Evolutionary conservation across 2,888 invertebrate genomes (phyloP).

Genomic region (Drosophila siamana): DNA sequence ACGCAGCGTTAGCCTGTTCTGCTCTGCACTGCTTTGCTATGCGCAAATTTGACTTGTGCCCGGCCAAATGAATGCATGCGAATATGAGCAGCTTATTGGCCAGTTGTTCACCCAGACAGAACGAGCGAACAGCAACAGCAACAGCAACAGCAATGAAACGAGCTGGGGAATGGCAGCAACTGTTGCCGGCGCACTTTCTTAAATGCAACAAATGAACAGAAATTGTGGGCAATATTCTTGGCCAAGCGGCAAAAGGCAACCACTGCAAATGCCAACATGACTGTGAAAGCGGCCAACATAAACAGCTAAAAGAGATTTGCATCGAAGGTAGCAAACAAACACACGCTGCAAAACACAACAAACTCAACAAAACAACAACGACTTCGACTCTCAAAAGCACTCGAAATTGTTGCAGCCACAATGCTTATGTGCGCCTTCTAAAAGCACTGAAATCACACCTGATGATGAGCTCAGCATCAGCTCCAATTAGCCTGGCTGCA

Average conservation of each 20-base stretch:
- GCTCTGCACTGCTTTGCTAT: not conserved
- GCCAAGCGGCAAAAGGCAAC: constrained; percentile 25
- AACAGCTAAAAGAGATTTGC: constrained; percentile 30
- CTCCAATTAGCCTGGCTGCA: not conserved
- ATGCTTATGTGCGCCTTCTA: not conserved
- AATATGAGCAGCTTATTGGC: constrained; percentile 28
- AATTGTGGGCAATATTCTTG: constrained; percentile 35
- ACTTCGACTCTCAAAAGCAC: not conserved
- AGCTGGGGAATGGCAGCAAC: constrained; percentile 9
- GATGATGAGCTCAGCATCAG: not conserved
- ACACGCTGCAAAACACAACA: too few species aligned
- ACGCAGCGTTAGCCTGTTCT: constrained; percentile 16
- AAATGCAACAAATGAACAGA: constrained; percentile 42
- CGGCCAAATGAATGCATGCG: constrained; percentile 23
- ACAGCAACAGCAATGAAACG: not conserved
- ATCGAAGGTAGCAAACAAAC: constrained; percentile 1
- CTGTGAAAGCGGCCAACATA: constrained; percentile 14
- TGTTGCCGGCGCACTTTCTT: constrained; percentile 24
- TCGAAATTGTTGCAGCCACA: constrained; percentile 4
- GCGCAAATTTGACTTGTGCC: constrained; percentile 16
- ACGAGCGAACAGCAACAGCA: not conserved
- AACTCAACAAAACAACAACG: constrained; percentile 13
- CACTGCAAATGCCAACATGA: not conserved
- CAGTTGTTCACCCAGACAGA: constrained; percentile 14
- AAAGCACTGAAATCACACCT: not conserved